These are phyloP conservation scores for Hystrix brachyura DNA, from an alignment of 2,113 vertebrate genomes.

Conservation along the genomic window DNA sequence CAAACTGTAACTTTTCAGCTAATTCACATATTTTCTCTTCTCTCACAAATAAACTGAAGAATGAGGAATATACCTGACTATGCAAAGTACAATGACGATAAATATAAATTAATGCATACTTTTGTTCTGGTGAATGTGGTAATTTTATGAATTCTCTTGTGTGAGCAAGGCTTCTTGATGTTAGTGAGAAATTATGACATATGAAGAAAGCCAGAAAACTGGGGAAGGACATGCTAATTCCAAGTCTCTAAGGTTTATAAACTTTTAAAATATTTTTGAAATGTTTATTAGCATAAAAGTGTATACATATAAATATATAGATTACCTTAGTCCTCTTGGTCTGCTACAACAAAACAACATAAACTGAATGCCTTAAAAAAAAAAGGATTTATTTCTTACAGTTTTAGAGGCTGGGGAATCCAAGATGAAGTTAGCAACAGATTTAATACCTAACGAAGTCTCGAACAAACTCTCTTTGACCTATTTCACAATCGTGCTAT, in stretches of 20 bases:
- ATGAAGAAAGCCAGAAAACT: neutral
- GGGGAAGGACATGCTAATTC: neutral
- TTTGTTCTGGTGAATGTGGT: neutral
- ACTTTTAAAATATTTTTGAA: neutral
- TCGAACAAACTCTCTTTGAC: fast-evolving
- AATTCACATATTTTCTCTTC: neutral
- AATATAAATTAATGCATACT: neutral
- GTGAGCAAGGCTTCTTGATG: neutral
- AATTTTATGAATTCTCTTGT: neutral
- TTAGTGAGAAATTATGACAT: neutral
- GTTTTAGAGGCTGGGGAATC: neutral
- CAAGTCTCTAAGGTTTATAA: neutral
- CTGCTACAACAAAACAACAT: neutral
- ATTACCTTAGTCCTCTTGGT: neutral
- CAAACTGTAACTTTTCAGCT: neutral
- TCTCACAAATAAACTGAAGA: neutral
- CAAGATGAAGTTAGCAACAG: neutral
- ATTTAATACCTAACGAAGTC: neutral
- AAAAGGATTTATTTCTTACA: neutral
- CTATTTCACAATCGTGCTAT: neutral
- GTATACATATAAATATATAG: neutral
- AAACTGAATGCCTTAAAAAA: neutral
- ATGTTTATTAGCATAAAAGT: neutral
- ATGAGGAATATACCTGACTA: neutral
- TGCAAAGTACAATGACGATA: neutral